These are phyloP conservation scores for Eupristina koningsbergeri DNA, from an alignment of 1,140 invertebrate genomes.

Conservation along the genomic window DNA sequence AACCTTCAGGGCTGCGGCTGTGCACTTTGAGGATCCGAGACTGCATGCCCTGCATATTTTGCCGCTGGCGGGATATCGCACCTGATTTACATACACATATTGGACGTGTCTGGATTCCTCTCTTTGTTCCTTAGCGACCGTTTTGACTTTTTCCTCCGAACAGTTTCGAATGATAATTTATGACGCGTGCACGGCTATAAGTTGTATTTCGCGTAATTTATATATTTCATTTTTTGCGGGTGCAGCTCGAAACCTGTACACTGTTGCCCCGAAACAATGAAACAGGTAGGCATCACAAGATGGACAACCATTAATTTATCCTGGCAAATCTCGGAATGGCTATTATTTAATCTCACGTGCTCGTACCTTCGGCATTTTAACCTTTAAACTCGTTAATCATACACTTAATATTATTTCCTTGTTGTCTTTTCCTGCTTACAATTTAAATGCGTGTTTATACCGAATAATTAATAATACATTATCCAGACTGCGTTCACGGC, in stretches of 20 bases:
- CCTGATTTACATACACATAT: conserved; percentile 21
- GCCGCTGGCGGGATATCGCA: not conserved
- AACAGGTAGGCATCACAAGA: too few relatives aligned
- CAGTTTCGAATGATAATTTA: conserved; percentile 1
- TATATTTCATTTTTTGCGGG: not conserved
- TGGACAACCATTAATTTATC: too few relatives aligned
- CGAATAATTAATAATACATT: too few relatives aligned
- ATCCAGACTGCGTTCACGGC: too few relatives aligned
- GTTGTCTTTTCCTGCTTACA: too few relatives aligned
- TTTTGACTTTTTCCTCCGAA: not conserved
- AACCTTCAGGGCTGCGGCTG: not conserved
- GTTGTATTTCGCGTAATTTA: not conserved
- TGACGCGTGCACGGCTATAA: not conserved
- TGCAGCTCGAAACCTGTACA: not conserved
- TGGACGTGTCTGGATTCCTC: not conserved
- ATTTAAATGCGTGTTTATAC: too few relatives aligned
- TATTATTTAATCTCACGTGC: too few relatives aligned
- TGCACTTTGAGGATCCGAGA: conserved; percentile 15
- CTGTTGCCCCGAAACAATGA: too few relatives aligned
- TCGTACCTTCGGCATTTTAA: too few relatives aligned
- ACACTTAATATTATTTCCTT: too few relatives aligned
- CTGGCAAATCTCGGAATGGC: too few relatives aligned
- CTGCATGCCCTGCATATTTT: conserved; percentile 19
- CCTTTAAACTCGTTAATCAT: too few relatives aligned
- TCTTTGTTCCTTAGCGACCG: not conserved